Evolutionary conservation across 2,797 vertebrate genomes (phyloP), one percentile per base, ranked within the genome.

Genomic region (Aulostomus chinensis): DNA sequence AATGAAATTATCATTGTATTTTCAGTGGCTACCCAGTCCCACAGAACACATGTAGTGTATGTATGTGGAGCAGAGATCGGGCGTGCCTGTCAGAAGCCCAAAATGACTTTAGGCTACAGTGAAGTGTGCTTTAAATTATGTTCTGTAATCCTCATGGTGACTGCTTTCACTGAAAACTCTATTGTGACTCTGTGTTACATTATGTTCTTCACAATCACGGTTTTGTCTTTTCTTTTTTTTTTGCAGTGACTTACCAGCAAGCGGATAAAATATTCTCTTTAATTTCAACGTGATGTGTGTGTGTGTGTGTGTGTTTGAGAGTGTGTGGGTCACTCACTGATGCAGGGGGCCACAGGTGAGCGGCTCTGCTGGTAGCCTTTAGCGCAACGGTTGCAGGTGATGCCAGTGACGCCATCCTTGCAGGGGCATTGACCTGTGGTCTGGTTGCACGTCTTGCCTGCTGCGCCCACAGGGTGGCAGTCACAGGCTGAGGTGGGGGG

Each of bases 341-440:
- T 98, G 89, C 96, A 98, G 64, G 96, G 96, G 4, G 96, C 96
- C 50, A 98, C 95, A 43, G 96, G 96, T 0, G 96, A 98, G 47
- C 96, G 94, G 82, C 96, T 98, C 82, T 98, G 96, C 91, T 98
- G 96, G 92, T 97, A 98, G 81, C 95, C 96, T 68, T 97, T 98
- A 83, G 96, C 95, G 0, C 96, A 98, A 77, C 96, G 94, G 80
- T 98, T 98, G 89, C 96, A 98, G 33, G 96, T 98, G 88, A 96
- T 93, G 68, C 96, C 96, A 0, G 96, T 95, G 86, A 98, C 96
- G 0, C 96, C 96, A 1, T 98, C 96, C 85, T 98, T 98, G 83
- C 96, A 98, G 72, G 96, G 96, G 80, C 96, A 98, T 74, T 98
- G 96, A 43, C 96, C 96, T 0, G 96, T 98, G 70, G 96, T 98